Evolutionary conservation across 2,797 vertebrate species (phyloP), one percentile per base, ranked within the genome.

Genomic region (Sebastes itinus): DNA sequence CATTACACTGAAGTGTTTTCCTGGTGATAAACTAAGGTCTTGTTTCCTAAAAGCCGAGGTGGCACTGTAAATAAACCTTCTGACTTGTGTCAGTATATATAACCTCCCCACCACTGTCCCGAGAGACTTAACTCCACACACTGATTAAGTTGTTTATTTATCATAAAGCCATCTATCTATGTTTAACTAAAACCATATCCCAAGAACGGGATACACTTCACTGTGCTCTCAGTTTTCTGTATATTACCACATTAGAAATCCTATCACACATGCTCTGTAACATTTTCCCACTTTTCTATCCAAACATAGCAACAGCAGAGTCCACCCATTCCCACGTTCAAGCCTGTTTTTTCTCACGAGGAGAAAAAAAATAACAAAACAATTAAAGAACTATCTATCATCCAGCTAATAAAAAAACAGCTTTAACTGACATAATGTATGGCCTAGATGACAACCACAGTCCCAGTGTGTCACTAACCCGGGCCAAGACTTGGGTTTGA

Each of bases 371-470:
- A 88, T 69, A 82, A 89, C 82, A 80, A 87, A 92, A 91, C 87
- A 93, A 92, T 92, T 92, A 93, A 91, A 94, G 84, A 86, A 78
- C 78, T 68, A 91, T 94, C 89, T 88, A 84, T 94, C 92, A 93
- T 89, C 88, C 80, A 78, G 86, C 83, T 92, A 93, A 94, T 95
- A 92, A 92, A 92, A 46, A 94, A 91, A 76, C 92, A 91, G 87
- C 82, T 94, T 94, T 87, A 88, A 90, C 78, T 61, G 86, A 87
- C 88, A 86, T 95, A 94, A 95, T 90, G 87, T 90, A 96, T 85
- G 91, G 87, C 32, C 87, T 92, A 62, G 91, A 91, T 92, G 95
- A 95, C 92, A 94, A 81, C 75, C 38, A 35, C 80, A 75, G 93
- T 91, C 92, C 83, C 80, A 76, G 70, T 67, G 82, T 93, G 92